Evolutionary conservation across 1,140 invertebrate species (phyloP), one percentile per base, ranked within the genome.

Genomic region (Heterodera schachtii): DNA sequence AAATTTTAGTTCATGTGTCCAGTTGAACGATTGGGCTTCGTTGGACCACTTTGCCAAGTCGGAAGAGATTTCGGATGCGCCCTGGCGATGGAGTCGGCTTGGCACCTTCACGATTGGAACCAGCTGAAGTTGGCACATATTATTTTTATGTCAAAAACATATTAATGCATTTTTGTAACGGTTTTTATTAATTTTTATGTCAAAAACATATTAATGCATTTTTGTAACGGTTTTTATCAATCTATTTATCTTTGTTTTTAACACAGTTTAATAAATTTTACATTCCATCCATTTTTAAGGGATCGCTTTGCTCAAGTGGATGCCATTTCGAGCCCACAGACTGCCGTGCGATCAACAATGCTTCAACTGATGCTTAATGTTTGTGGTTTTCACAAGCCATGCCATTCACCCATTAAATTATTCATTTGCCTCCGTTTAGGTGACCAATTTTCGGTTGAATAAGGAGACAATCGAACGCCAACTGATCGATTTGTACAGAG

Each of bases 21-120:
- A 85, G 67, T 44, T 85, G 3, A 86, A 86, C 46, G 84, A 85
- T 57, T 85, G 84, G 84, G 64, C 85, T 2, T 78, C 85, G 43
- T 31, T 85, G 16, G 46, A 46, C n/a, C 31, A 75, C 11, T 85
- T 75, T 57, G 64, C 85, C 47, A 85, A 85, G 57, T 69, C 67
- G 8, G 60, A 60, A 11, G 85, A 85, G 2, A 67, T 87, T 49
- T 84, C 84, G 44, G 64, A 85, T 64, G 49, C 49, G 66, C 67
- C 46, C 52, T 87, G 3, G 47, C 86, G 19, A 43, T 66, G 46
- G 85, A 83, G 46, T 64, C 84, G 43, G 84, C 84, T 2, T 85
- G 84, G 84, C 84, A 85, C 73, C 64, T 80, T 31, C 46, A 67
- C 47, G 85, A 85, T 9, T 85, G 84, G 84, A 60, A 60, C 13